These are phyloP conservation scores for Hipparchia sbordonii DNA, from an alignment of 2,888 invertebrate genomes.

Conservation along the genomic window DNA sequence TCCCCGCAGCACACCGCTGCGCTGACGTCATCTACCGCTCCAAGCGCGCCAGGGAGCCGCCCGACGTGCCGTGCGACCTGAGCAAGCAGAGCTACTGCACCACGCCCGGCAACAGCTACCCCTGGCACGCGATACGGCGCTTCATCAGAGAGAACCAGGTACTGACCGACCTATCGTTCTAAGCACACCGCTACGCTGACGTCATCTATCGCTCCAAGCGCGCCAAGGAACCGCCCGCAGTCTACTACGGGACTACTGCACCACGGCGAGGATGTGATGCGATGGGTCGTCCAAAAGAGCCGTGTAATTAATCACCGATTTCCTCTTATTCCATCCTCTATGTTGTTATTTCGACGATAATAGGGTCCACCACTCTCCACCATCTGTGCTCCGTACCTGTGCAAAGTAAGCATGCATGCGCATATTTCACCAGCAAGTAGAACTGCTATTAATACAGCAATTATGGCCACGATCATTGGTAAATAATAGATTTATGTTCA, in stretches of 20 bases:
- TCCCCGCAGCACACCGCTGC: constrained; percentile 41
- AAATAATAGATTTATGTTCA: no score
- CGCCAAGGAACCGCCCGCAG: constrained; percentile 81
- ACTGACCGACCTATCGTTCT: not conserved
- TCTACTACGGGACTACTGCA: constrained; percentile 87
- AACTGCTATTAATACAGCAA: no score
- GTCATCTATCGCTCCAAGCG: constrained; percentile 58
- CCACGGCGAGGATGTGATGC: constrained; percentile 51
- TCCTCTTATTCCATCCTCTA: no score
- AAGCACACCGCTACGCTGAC: no score
- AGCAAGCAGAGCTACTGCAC: not conserved
- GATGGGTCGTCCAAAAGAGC: no score
- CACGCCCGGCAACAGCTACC: not conserved
- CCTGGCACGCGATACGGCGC: not conserved
- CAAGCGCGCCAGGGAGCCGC: constrained; percentile 77
- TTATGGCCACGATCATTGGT: no score
- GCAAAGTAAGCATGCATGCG: no score
- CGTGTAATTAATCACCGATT: no score
- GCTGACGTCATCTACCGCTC: constrained; percentile 47
- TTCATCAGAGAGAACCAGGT: not conserved
- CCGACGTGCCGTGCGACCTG: constrained; percentile 52
- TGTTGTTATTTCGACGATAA: no score
- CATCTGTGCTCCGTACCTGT: no score
- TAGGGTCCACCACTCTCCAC: no score
- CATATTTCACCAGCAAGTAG: no score